A percentile compares a stretch with the other conserved stretches of the same genome.
Evolutionary conservation across 2,797 vertebrate genomes (phyloP).

Genomic region (Gila robusta): DNA sequence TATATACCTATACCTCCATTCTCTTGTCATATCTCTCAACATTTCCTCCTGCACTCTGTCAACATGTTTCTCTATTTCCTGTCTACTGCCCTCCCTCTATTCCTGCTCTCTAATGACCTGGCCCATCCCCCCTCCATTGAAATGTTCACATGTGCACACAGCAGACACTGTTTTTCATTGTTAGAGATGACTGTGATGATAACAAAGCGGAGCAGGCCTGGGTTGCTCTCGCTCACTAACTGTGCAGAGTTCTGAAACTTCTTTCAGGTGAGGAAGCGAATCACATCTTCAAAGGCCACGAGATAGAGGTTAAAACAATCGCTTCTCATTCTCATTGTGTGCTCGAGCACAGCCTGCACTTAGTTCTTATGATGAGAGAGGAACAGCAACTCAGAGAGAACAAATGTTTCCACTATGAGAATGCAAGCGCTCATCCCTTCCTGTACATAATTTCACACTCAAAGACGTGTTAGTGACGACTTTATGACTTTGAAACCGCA

Average conservation of each 20-base stretch:
- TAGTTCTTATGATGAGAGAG: conserved; percentile 23
- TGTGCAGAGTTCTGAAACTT: conserved; percentile 58
- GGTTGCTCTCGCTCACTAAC: conserved; percentile 50
- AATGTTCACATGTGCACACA: conserved; percentile 48
- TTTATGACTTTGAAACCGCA: not conserved
- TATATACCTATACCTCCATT: conserved; percentile 58
- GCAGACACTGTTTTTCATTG: conserved; percentile 79
- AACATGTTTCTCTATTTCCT: conserved; percentile 70
- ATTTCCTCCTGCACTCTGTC: conserved; percentile 69
- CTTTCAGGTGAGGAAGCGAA: conserved; percentile 57
- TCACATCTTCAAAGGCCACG: conserved; percentile 62
- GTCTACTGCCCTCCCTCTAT: conserved; percentile 64
- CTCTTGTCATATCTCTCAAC: conserved; percentile 62
- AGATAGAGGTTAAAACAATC: conserved; percentile 58
- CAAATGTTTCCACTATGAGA: conserved; percentile 50
- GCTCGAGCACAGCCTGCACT: conserved; percentile 33
- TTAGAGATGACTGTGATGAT: conserved; percentile 78
- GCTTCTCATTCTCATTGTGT: conserved; percentile 48
- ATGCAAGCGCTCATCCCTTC: conserved; percentile 24
- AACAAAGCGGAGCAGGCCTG: conserved; percentile 71
- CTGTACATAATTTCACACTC: not conserved
- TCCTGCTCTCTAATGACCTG: conserved; percentile 60
- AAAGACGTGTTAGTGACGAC: not conserved
- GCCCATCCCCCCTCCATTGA: conserved; percentile 73
- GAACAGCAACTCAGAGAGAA: conserved; percentile 53